Conservation (phyloP, 2,113 vertebrate genomes). For the Notiomystis cincta region DNA sequence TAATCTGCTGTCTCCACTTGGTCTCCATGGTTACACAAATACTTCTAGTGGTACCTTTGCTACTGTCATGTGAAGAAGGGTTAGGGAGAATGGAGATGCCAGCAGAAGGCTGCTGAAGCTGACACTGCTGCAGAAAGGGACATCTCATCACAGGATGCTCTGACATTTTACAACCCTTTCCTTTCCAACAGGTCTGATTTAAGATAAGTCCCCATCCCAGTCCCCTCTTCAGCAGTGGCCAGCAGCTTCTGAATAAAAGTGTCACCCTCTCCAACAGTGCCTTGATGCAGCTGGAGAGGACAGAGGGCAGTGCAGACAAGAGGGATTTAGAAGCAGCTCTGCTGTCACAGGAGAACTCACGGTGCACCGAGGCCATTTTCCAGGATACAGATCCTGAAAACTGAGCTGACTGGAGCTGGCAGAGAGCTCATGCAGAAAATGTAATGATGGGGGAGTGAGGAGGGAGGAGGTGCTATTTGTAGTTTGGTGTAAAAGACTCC, state of each 20-base stretch:
- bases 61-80: background rate
- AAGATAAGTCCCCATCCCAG: background rate
- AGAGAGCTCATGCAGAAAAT: background rate
- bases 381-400: background rate
- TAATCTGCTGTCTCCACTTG: background rate
- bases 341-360: background rate
- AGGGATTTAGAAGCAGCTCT: background rate
- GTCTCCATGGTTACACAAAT: slow-evolving; percentile 38
- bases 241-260: background rate
- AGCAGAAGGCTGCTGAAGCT: background rate
- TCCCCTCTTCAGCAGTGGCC: background rate
- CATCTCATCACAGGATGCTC: background rate
- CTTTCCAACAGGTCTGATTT: background rate
- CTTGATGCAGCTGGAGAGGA: background rate
- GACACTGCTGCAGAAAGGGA: background rate
- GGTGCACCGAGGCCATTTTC: background rate
- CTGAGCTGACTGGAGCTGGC: background rate
- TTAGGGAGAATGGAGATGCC: background rate
- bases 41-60: background rate
- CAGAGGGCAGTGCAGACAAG: background rate
- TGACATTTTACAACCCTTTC: background rate
- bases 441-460: background rate
- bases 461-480: background rate
- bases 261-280: background rate
- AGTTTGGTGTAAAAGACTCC: background rate